Evolutionary conservation across 2,113 vertebrate genomes (phyloP).

Genomic region (Syngnathus floridae): DNA sequence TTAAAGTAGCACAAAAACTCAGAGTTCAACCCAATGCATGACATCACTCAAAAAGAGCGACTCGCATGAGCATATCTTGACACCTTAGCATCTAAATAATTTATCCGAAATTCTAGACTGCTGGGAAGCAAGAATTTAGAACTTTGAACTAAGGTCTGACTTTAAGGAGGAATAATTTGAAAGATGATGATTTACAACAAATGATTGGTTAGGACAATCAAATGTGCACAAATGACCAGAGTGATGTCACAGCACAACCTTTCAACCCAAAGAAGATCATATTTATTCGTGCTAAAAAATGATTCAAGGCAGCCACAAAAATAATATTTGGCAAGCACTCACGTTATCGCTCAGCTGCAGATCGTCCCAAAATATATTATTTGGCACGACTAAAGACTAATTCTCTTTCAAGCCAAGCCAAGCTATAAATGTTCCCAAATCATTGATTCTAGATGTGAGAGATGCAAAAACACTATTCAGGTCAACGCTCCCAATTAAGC

Average conservation of each 20-base stretch:
- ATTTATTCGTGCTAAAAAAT: not conserved
- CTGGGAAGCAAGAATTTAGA: not conserved
- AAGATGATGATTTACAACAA: not conserved
- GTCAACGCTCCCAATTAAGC: slow-evolving; percentile 4
- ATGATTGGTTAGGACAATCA: not conserved
- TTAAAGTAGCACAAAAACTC: not conserved
- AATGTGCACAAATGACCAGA: not conserved
- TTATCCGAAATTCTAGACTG: not conserved
- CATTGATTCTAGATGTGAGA: slow-evolving; percentile 20
- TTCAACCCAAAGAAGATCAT: not conserved
- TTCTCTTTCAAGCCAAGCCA: slow-evolving; percentile 21
- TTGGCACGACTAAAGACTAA: slow-evolving; percentile 14
- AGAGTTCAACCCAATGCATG: not conserved
- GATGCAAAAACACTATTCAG: slow-evolving; percentile 7
- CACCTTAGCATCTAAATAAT: not conserved
- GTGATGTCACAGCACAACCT: not conserved
- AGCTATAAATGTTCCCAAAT: slow-evolving; percentile 8
- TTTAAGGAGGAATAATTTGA: not conserved
- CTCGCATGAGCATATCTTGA: not conserved
- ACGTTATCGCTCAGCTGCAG: slow-evolving; percentile 37
- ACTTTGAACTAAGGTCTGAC: not conserved
- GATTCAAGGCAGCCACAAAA: slow-evolving; percentile 33
- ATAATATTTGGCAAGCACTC: slow-evolving; percentile 27
- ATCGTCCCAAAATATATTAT: slow-evolving; percentile 25
- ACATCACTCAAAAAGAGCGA: no score